phyloP scores from a whole-genome alignment of 2,113 vertebrate genomes.

The Lutjanus erythropterus region DNA sequence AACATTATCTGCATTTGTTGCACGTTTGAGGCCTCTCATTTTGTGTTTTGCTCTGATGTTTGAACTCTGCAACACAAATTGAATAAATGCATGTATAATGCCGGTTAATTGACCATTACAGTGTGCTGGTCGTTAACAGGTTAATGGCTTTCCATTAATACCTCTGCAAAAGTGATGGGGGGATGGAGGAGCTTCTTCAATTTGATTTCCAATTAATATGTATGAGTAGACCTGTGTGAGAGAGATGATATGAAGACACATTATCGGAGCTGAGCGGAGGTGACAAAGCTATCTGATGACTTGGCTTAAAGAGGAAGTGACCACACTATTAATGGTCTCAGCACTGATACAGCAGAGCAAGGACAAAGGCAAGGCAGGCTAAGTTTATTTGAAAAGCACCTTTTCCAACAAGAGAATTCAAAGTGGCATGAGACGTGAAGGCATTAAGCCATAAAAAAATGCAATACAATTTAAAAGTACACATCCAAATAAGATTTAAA shows the following conservation, averaged over 20 bases:
- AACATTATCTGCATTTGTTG: slow-evolving; percentile 25
- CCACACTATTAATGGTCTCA: slow-evolving; percentile 55
- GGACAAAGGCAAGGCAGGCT: background rate
- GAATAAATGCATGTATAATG: slow-evolving; percentile 64
- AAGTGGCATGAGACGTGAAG: background rate
- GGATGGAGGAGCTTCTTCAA: slow-evolving; percentile 59
- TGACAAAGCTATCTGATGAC: slow-evolving; percentile 73
- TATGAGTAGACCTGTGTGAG: slow-evolving; percentile 66
- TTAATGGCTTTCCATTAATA: slow-evolving; percentile 79
- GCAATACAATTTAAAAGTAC: background rate
- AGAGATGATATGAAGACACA: slow-evolving; percentile 67
- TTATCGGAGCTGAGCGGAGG: slow-evolving; percentile 64
- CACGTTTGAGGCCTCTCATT: slow-evolving; percentile 24
- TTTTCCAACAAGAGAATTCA: background rate
- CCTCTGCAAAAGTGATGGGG: slow-evolving; percentile 58
- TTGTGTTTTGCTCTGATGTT: slow-evolving; percentile 31
- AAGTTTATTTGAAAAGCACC: slow-evolving; percentile 16
- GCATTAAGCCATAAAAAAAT: background rate
- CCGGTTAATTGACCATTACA: slow-evolving; percentile 65
- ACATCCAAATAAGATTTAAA: background rate
- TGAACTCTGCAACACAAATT: slow-evolving; percentile 51
- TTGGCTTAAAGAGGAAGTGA: slow-evolving; percentile 61
- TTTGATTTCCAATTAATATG: slow-evolving; percentile 80
- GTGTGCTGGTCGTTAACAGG: slow-evolving; percentile 70
- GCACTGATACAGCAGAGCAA: slow-evolving; percentile 25